Evolutionary conservation across 2,797 vertebrate genomes (phyloP), one percentile per base, ranked within the genome.

Genomic region (Scolopax bukidnonensis): DNA sequence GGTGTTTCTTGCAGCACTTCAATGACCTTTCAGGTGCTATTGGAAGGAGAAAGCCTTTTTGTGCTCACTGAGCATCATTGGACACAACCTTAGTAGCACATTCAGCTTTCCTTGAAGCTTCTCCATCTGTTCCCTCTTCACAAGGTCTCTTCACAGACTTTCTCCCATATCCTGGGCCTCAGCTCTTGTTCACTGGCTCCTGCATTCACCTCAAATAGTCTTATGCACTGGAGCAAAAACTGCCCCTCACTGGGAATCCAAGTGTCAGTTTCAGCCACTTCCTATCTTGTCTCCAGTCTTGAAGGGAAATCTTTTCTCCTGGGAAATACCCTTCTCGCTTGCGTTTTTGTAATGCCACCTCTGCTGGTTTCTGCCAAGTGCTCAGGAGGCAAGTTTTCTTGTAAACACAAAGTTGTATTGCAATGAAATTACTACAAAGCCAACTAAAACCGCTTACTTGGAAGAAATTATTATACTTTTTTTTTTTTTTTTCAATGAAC

Each of bases 31-130:
- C 65, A 32, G 71, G 54, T 93, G 76, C 45, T 73, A 82, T 48
- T 88, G 68, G 60, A 68, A 59, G 59, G 47, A 81, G 17, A 64
- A 30, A 30, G 14, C 43, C 65, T 69, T 70, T 77, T 88, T 2
- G 2, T 81, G 64, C 40, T 25, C 36, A 32, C 40, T 0, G 2
- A 68, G 51, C 4, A 0, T 77, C 74, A 70, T 63, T 45, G 76
- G 61, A 56, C 43, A 4, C 9, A 25, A 73, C 41, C 65, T 87
- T 88, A 40, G 68, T 81, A 65, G 48, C 67, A 79, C 47, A 50
- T 67, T 67, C 59, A 45, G 36, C 67, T 88, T 87, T 82, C n/a
- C 81, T 87, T 95, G 54, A 88, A 91, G 67, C 76, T 88, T 90
- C 51, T 73, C n/a, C 36, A 40, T 89, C 50, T 80, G 36, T 81